Percentiles rank a stretch among this genome's conserved stretches.
These are phyloP conservation scores for Adela reaumurella DNA, from an alignment of 2,888 invertebrate genomes.

Conservation along the genomic window DNA sequence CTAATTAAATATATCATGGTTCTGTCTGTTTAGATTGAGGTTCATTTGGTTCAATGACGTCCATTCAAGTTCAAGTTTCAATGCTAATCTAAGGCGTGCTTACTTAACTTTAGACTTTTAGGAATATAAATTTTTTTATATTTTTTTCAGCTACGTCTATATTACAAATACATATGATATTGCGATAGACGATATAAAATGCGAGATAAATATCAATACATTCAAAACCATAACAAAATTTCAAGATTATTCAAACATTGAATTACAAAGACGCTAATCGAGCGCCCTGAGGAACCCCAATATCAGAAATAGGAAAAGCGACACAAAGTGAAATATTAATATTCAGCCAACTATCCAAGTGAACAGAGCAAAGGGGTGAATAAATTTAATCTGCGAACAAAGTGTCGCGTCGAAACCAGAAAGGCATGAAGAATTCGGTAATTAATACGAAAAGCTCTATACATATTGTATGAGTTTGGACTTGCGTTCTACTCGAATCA, in stretches of 20 bases:
- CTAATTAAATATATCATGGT: neutral
- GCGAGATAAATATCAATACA: too few species aligned
- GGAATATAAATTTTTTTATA: too few species aligned
- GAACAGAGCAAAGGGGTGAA: conserved; percentile 36
- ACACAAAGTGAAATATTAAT: conserved; percentile 24
- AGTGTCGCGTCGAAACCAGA: conserved; percentile 36
- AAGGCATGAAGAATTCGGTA: conserved; percentile 43
- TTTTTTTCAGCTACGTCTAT: too few species aligned
- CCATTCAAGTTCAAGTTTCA: too few species aligned
- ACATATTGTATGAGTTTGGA: neutral
- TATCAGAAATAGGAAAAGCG: neutral
- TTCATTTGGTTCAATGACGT: too few species aligned
- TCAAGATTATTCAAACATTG: neutral
- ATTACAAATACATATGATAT: too few species aligned
- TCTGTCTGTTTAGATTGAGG: too few species aligned
- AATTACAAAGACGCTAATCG: neutral
- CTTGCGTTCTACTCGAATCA: too few species aligned
- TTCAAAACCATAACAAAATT: too few species aligned
- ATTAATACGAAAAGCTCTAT: conserved; percentile 29
- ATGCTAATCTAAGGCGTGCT: too few species aligned
- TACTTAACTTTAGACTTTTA: too few species aligned
- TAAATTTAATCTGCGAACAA: conserved; percentile 27
- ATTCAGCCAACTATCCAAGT: conserved; percentile 42
- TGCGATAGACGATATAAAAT: too few species aligned
- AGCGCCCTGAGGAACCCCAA: neutral